phyloP scores from a whole-genome alignment of 2,888 invertebrate species.

The Xiphydria camelus region DNA sequence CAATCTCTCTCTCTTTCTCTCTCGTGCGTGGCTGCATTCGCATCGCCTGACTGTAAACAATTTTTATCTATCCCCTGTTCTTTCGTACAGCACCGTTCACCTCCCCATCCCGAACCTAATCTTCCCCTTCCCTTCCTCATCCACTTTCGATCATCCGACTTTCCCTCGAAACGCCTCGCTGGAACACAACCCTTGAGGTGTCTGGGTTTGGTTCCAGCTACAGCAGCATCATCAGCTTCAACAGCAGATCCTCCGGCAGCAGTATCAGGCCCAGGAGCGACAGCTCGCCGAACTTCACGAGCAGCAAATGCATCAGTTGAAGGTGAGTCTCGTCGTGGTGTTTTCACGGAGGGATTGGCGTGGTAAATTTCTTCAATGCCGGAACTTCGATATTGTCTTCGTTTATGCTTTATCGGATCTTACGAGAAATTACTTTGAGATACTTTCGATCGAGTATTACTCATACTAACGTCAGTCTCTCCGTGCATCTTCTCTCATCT shows the following conservation, averaged over 20 bases:
- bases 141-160: not conserved
- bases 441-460: no score
- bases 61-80: no score
- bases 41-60: no score
- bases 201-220: conserved; percentile 70
- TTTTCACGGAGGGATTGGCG: no score
- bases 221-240: conserved; percentile 93
- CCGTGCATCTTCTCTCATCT: no score
- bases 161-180: no score
- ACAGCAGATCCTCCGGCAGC: conserved; percentile 87
- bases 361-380: no score
- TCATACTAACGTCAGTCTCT: no score
- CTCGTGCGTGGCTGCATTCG: no score
- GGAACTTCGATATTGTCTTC: not conserved
- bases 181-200: conserved; percentile 50
- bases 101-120: not conserved
- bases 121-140: not conserved
- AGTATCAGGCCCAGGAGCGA: conserved; percentile 89
- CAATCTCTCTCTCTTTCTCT: no score
- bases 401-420: not conserved
- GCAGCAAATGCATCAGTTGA: conserved; percentile 86
- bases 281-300: conserved; percentile 90
- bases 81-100: not conserved
- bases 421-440: no score
- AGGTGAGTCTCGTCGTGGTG: no score